Evolutionary conservation across 2,888 invertebrate species (phyloP).

Genomic region (Vannuccia rotundouncinata): DNA sequence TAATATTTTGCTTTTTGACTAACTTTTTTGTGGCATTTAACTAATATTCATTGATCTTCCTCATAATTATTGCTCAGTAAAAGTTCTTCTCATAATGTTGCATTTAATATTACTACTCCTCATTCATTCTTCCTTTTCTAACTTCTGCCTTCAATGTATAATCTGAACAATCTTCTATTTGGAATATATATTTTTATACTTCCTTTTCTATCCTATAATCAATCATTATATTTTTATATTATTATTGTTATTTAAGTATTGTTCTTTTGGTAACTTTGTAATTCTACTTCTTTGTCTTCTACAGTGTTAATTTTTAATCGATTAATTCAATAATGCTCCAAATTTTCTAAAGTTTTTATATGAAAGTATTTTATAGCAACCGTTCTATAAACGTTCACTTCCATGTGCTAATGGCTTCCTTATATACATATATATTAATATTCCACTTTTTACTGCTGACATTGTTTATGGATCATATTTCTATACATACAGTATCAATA

Average conservation of each 20-base stretch:
- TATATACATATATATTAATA: not conserved
- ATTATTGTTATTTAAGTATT: not conserved
- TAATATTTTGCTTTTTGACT: not conserved
- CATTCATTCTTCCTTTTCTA: not conserved
- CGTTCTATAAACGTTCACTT: not conserved
- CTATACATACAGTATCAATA: too few species aligned
- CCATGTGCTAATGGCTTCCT: not conserved
- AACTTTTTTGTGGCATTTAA: not conserved
- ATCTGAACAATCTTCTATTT: not conserved
- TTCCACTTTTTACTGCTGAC: not conserved
- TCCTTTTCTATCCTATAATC: not conserved
- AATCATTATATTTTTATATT: not conserved
- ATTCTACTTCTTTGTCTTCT: not conserved
- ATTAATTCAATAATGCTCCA: too few species aligned
- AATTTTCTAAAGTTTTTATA: too few species aligned
- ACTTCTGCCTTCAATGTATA: not conserved
- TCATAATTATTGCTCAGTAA: not conserved
- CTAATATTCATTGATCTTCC: not conserved
- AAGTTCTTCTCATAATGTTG: not conserved
- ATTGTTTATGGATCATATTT: not conserved
- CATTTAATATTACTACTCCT: not conserved
- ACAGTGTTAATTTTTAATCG: too few species aligned
- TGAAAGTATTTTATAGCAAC: not conserved
- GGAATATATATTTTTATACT: not conserved
- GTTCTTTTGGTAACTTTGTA: not conserved